These are phyloP conservation scores for Drosophila eugracilis DNA, from an alignment of 1,140 invertebrate species.

Conservation along the genomic window DNA sequence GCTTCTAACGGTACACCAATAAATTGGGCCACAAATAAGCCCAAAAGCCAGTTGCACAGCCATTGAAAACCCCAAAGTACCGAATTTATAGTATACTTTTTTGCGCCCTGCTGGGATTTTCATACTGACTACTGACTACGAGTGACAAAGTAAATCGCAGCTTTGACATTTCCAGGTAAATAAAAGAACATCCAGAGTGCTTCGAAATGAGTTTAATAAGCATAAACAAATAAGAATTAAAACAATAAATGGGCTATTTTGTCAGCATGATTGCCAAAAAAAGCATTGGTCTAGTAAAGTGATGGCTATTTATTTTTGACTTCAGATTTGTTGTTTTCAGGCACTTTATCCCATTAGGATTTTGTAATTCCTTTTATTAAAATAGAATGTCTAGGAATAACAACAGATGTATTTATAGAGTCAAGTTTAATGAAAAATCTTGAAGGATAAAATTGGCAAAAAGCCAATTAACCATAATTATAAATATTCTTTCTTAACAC, in stretches of 20 bases:
- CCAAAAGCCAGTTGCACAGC: slow-evolving; percentile 1
- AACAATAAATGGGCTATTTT: slow-evolving; percentile 3
- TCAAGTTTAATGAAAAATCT: too few relatives aligned
- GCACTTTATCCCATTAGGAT: too few relatives aligned
- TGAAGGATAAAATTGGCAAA: too few relatives aligned
- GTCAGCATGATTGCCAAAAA: too few relatives aligned
- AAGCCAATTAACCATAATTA: too few relatives aligned
- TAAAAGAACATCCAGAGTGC: slow-evolving; percentile 1
- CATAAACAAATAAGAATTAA: slow-evolving; percentile 14
- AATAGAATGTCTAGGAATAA: too few relatives aligned
- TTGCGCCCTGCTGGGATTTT: neutral
- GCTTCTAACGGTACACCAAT: neutral
- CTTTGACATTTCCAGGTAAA: slow-evolving; percentile 11
- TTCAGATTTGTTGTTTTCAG: too few relatives aligned
- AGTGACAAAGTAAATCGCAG: slow-evolving; percentile 14
- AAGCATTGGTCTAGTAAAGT: neutral
- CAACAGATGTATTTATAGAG: too few relatives aligned
- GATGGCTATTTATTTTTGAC: slow-evolving; percentile 3
- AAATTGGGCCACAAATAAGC: slow-evolving; percentile 8
- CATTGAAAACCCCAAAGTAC: slow-evolving; percentile 26
- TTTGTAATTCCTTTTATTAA: too few relatives aligned
- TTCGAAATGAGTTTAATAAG: neutral
- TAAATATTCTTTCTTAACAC: too few relatives aligned
- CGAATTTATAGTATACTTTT: slow-evolving; percentile 39
- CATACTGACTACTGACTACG: too few relatives aligned